Evolutionary conservation across 35 echinoderm and acorn worm genomes (phyloP), one percentile per base, ranked within the genome.

Genomic region (Chiridota heheva): DNA sequence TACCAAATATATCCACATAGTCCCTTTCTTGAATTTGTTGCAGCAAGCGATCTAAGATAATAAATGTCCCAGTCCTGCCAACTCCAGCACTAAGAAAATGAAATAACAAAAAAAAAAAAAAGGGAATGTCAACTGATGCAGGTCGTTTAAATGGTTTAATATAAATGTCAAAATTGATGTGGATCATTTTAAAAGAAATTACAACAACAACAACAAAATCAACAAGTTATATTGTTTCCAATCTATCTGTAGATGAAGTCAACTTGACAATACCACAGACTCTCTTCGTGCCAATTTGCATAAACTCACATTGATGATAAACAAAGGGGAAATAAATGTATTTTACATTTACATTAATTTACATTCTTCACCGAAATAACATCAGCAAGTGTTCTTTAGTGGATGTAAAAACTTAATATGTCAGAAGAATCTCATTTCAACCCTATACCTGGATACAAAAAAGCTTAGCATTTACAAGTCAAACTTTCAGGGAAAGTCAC

Each of bases 21-120:
- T 91, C 84, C 39, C 84, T 59, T 36, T 87, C 80, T n/a, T 91
- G 53, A 63, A 97, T 87, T 25, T 71, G 70, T 30, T 70, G 90
- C 55, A 87, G 62, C 35, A 97, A 47, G 1, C 55, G 53, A 57
- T 91, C 88, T 0, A 91, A 66, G 20, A 56, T 46, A 36, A 91
- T 88, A 62, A 90, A 97, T 0, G 93, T 91, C 17, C 88, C 93
- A 0, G 93, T 97, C 34, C 93, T 69, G 30, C 93, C 93, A 67
- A 91, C 93, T 66, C 93, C 93, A 24, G 93, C 93, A 85, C 93
- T 97, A 45, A 2, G 30, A 70, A 12, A 30, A 70, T 56, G 20
- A 44, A 78, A 70, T 5, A 64, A 70, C 53, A 40, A 85, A 67
- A 16, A 78, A 22, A 58, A 27, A 29, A 67, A 18, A 24, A 44